Percentiles rank a stretch among this genome's conserved stretches.
Conservation (phyloP, 2,113 vertebrate species). For the Prunella himalayana region DNA sequence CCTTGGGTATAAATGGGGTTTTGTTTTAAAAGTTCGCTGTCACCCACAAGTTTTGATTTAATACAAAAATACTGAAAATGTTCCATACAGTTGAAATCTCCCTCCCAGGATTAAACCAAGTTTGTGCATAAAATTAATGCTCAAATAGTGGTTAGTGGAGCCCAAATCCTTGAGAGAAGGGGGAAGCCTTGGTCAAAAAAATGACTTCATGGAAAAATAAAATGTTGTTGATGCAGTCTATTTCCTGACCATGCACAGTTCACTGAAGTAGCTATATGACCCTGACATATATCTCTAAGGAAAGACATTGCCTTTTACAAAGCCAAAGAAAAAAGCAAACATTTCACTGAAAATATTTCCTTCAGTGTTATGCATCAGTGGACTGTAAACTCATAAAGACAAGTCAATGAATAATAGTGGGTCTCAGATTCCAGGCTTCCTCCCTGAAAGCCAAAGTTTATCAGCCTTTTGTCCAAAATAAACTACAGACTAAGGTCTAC, state of each 20-base stretch:
- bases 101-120: background rate
- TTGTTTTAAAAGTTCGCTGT: background rate
- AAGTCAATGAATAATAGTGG: constrained; percentile 36
- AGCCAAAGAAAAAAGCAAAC: constrained; percentile 45
- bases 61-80: background rate
- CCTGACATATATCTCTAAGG: constrained; percentile 43
- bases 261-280: constrained; percentile 33
- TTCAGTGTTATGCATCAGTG: constrained; percentile 26
- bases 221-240: constrained; percentile 9
- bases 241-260: constrained; percentile 26
- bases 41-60: background rate
- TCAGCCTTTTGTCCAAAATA: constrained; percentile 45
- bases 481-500: background rate
- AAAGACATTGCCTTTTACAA: constrained; percentile 40
- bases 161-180: background rate
- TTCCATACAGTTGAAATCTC: background rate
- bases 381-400: constrained; percentile 50
- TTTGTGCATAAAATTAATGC: background rate
- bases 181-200: background rate
- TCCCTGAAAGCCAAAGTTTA: constrained; percentile 46
- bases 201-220: background rate
- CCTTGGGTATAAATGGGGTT: background rate
- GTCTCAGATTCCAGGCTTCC: constrained; percentile 19
- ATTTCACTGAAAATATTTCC: constrained; percentile 49
- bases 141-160: background rate